These are phyloP conservation scores for Propithecus coquereli DNA, from an alignment of 2,113 vertebrate genomes.

Conservation along the genomic window DNA sequence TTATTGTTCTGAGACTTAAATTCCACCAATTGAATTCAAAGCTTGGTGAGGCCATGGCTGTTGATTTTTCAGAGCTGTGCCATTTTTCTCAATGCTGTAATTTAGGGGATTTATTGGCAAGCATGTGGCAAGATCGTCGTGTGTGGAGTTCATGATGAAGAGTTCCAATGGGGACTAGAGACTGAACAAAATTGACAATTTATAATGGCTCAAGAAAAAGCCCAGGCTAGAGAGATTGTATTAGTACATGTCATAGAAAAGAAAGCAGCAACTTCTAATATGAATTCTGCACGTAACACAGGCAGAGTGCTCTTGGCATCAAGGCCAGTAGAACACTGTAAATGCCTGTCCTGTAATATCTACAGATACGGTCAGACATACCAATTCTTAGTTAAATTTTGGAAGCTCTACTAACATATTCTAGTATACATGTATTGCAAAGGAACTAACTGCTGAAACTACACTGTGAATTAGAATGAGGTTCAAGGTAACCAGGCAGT, in stretches of 20 bases:
- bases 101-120: constrained; percentile 63
- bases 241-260: constrained; percentile 12
- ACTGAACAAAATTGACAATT: constrained; percentile 41
- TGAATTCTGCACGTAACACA: neutral
- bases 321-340: neutral
- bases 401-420: neutral
- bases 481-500: neutral
- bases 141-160: constrained; percentile 34
- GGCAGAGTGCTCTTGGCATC: neutral
- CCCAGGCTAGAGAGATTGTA: neutral
- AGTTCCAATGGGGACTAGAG: neutral
- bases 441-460: neutral
- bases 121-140: constrained; percentile 36
- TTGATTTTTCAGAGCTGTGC: constrained; percentile 36
- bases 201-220: constrained; percentile 30
- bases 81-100: constrained; percentile 40
- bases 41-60: neutral
- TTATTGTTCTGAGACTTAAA: constrained; percentile 46
- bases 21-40: neutral
- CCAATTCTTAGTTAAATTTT: constrained; percentile 26
- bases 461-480: constrained; percentile 25
- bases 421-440: neutral
- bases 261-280: constrained; percentile 26
- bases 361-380: constrained; percentile 15
- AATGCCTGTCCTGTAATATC: neutral